Conservation (phyloP, 2,888 invertebrate species). For the Euphydryas editha region DNA sequence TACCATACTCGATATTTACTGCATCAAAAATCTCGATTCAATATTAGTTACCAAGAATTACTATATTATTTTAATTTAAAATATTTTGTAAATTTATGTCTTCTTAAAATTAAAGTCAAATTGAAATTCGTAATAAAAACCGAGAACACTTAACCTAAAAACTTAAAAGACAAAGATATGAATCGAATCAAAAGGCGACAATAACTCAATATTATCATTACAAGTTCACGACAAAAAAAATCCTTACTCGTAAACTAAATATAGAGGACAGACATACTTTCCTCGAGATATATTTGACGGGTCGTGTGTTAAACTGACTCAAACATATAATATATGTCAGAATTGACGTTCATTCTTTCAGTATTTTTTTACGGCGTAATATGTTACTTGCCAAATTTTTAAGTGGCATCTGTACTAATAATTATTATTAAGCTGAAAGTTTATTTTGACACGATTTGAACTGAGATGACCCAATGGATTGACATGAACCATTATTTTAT, state of each 20-base stretch:
- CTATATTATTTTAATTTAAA: too few relatives aligned
- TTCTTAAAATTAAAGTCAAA: background rate
- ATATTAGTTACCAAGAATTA: too few relatives aligned
- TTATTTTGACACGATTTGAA: background rate
- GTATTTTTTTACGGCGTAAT: slow-evolving; percentile 35
- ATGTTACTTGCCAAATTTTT: slow-evolving; percentile 39
- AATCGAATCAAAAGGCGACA: slow-evolving; percentile 22
- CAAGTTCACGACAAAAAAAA: slow-evolving; percentile 20
- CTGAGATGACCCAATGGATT: background rate
- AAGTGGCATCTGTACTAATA: slow-evolving; percentile 21
- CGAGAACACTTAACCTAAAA: slow-evolving; percentile 1
- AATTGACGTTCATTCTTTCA: slow-evolving; percentile 39
- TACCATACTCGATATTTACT: too few relatives aligned
- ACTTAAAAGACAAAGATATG: slow-evolving; percentile 12
- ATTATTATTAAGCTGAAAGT: background rate
- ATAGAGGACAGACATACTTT: slow-evolving; percentile 13
- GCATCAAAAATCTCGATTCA: too few relatives aligned
- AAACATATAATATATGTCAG: slow-evolving; percentile 50
- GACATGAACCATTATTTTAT: too few relatives aligned
- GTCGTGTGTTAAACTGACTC: slow-evolving; percentile 42
- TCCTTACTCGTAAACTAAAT: slow-evolving; percentile 32
- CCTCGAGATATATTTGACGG: slow-evolving; percentile 43
- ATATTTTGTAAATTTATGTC: background rate
- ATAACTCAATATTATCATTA: slow-evolving; percentile 28
- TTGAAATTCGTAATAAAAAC: background rate